Percentiles rank a stretch among this genome's conserved stretches.
phyloP scores from a whole-genome alignment of 2,888 invertebrate genomes.

The Rutpela maculata region DNA sequence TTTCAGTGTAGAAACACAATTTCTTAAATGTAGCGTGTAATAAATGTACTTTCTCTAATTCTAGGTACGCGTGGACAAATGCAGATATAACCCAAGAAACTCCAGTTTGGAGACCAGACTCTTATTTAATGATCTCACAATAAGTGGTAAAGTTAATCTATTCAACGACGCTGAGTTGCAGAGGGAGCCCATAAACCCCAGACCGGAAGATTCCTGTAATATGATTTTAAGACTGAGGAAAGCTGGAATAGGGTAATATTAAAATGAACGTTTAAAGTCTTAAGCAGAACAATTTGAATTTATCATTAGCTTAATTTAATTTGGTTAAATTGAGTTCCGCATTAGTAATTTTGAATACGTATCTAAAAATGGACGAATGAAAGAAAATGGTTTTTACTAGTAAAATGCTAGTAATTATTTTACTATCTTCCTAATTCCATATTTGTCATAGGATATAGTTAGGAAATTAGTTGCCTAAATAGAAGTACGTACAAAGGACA shows the following conservation, averaged over 20 bases:
- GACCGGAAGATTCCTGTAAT: conserved; percentile 78
- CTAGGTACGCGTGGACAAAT: conserved; percentile 80
- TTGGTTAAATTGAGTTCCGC: background rate
- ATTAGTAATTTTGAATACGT: background rate
- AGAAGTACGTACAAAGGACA: too few relatives aligned
- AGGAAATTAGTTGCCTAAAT: too few relatives aligned
- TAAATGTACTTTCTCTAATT: conserved; percentile 11
- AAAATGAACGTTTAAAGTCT: conserved; percentile 44
- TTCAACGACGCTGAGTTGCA: conserved; percentile 72
- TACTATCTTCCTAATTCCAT: too few relatives aligned
- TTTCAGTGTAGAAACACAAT: too few relatives aligned
- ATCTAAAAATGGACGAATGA: too few relatives aligned
- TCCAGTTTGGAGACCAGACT: conserved; percentile 85
- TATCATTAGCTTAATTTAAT: background rate
- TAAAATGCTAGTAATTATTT: too few relatives aligned
- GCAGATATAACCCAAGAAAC: conserved; percentile 84
- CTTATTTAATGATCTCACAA: conserved; percentile 86
- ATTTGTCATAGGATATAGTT: too few relatives aligned
- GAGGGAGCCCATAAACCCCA: conserved; percentile 70
- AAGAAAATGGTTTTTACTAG: too few relatives aligned
- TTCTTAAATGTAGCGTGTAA: too few relatives aligned
- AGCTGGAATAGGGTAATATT: conserved; percentile 82
- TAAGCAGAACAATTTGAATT: background rate
- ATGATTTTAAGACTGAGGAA: conserved; percentile 86
- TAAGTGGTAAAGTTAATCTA: conserved; percentile 85